These are phyloP conservation scores for Sebastes ruberrimus DNA, from an alignment of 2,797 vertebrate species.

Conservation along the genomic window DNA sequence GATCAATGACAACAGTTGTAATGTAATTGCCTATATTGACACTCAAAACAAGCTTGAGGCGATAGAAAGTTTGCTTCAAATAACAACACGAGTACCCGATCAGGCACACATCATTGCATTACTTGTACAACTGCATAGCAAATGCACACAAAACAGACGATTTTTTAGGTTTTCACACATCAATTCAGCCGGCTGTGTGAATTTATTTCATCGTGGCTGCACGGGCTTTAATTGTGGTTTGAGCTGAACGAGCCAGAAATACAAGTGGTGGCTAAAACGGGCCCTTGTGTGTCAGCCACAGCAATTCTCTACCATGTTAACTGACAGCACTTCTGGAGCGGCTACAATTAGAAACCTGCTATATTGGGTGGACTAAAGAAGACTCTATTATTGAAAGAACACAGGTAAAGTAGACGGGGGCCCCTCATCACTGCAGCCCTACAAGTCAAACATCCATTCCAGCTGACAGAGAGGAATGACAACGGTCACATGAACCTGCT, in stretches of 20 bases:
- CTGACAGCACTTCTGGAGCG: neutral
- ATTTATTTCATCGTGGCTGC: neutral
- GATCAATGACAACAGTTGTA: neutral
- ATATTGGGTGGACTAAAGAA: neutral
- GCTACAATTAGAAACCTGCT: neutral
- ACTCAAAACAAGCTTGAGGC: neutral
- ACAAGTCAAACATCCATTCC: conserved; percentile 7
- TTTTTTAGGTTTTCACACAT: neutral
- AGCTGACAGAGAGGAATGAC: conserved; percentile 18
- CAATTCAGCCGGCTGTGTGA: neutral
- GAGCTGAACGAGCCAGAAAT: neutral
- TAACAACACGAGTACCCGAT: neutral
- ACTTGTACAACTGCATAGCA: neutral
- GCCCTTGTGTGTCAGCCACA: neutral
- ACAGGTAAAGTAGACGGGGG: neutral
- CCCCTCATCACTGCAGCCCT: neutral
- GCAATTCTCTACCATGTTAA: neutral
- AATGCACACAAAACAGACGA: neutral
- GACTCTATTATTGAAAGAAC: neutral
- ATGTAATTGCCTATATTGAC: neutral
- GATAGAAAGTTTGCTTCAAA: neutral
- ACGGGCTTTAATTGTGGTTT: neutral
- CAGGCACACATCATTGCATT: neutral
- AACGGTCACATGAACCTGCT: neutral
- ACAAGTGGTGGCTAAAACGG: neutral